Percentiles rank a stretch among this genome's conserved stretches.
These are phyloP conservation scores for Brachionus paranguensis DNA, from an alignment of 1,140 invertebrate species.

Conservation along the genomic window DNA sequence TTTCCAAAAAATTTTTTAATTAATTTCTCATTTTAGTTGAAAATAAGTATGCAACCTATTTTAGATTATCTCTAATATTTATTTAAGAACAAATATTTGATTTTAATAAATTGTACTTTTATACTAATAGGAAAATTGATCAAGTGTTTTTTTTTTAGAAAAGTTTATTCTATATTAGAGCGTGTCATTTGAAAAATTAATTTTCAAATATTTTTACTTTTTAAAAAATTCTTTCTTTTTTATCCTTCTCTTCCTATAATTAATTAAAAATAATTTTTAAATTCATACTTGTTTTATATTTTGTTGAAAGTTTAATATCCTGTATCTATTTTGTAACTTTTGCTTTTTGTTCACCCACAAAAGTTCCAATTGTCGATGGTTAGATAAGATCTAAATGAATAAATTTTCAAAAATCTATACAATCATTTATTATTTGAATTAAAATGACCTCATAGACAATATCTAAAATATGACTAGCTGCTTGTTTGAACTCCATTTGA, in stretches of 20 bases:
- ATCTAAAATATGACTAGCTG: conserved; percentile 59
- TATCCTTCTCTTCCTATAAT: not conserved
- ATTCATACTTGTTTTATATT: conserved; percentile 64
- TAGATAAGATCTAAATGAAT: conserved; percentile 72
- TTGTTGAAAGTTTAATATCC: conserved; percentile 85
- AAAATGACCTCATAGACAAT: conserved; percentile 58
- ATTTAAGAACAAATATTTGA: too few relatives aligned
- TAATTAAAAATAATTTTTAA: conserved; percentile 39
- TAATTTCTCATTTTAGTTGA: not conserved
- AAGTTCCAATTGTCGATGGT: conserved; percentile 82
- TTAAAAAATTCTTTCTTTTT: not conserved
- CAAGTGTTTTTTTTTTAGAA: not conserved
- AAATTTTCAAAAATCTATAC: not conserved
- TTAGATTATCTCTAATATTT: not conserved
- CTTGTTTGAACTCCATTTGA: conserved; percentile 64
- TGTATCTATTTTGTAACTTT: conserved; percentile 83
- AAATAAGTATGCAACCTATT: not conserved
- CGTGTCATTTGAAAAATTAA: not conserved
- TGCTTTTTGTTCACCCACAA: conserved; percentile 88
- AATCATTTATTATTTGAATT: not conserved
- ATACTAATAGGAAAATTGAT: too few relatives aligned
- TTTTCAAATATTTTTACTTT: not conserved
- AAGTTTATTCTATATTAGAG: not conserved
- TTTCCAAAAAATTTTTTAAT: too few relatives aligned
- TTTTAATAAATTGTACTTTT: too few relatives aligned